These are phyloP conservation scores for Fringilla coelebs DNA, from an alignment of 2,797 vertebrate species.

Conservation along the genomic window DNA sequence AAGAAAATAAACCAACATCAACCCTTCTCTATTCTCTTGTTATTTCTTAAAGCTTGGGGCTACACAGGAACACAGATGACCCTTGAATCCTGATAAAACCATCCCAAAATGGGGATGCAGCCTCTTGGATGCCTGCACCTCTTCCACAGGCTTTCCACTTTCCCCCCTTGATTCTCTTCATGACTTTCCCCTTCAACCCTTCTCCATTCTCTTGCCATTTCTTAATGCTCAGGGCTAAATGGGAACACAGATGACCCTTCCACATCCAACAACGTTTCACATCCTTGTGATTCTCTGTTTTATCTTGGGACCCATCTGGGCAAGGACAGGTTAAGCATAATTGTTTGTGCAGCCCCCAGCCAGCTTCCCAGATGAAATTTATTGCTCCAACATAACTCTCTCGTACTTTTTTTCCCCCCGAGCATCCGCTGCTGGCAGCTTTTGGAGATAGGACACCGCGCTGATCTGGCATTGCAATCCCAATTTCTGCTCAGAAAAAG, in stretches of 20 bases:
- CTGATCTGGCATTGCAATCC: slow-evolving; percentile 19
- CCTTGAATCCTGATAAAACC: background rate
- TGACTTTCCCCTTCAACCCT: background rate
- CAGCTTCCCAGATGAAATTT: slow-evolving; percentile 12
- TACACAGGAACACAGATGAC: rapidly evolving
- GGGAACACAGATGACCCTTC: background rate
- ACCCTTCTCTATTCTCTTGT: background rate
- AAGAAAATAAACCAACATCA: background rate
- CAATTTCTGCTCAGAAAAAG: slow-evolving; percentile 22
- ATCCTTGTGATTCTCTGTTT: background rate
- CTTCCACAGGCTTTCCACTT: background rate
- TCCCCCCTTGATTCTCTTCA: background rate
- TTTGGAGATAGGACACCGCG: slow-evolving; percentile 5
- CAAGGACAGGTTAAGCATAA: background rate
- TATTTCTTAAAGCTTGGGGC: background rate
- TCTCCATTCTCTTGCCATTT: background rate
- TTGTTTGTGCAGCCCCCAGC: slow-evolving; percentile 4
- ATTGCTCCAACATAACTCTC: slow-evolving; percentile 21
- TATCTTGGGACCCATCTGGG: background rate
- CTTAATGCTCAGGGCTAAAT: rapidly evolving
- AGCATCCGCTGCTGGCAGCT: slow-evolving; percentile 37
- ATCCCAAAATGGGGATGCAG: background rate
- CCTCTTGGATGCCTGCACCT: background rate
- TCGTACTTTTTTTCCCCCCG: background rate
- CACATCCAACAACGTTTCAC: background rate